Evolutionary conservation across 2,113 vertebrate genomes (phyloP).

Genomic region (Pedetes capensis): DNA sequence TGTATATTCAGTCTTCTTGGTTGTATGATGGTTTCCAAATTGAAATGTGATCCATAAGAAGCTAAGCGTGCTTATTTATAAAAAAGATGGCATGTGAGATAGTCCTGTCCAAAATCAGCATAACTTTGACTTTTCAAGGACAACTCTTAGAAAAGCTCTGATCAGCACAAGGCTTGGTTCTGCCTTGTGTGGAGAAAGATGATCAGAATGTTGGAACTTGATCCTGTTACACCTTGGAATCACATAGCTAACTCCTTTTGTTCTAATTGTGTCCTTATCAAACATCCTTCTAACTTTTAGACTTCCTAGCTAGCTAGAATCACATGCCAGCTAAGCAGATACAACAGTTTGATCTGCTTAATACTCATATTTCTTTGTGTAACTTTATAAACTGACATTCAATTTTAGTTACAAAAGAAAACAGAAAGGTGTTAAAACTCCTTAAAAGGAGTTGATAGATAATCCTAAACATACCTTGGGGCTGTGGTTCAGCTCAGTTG

Average conservation of each 20-base stretch:
- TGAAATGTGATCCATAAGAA: background rate
- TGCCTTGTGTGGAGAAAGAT: background rate
- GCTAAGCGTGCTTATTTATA: background rate
- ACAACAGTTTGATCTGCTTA: background rate
- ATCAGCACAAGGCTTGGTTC: background rate
- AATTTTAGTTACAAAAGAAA: background rate
- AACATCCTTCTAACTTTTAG: background rate
- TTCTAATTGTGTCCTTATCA: background rate
- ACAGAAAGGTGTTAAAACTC: background rate
- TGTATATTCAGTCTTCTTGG: too few relatives aligned
- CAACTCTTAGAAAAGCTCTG: background rate
- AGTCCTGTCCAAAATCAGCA: background rate
- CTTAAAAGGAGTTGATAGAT: background rate
- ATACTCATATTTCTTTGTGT: background rate
- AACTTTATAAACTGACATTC: background rate
- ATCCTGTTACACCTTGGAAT: background rate
- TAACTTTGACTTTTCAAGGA: background rate
- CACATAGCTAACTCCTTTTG: background rate
- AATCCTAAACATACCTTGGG: background rate
- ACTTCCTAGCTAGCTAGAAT: background rate
- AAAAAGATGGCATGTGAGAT: background rate
- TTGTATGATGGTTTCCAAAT: background rate
- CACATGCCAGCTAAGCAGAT: background rate
- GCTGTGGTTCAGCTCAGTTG: too few relatives aligned
- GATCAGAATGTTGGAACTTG: background rate